phyloP scores from a whole-genome alignment of 1,140 invertebrate genomes.

The Tetragonula clypearis region DNA sequence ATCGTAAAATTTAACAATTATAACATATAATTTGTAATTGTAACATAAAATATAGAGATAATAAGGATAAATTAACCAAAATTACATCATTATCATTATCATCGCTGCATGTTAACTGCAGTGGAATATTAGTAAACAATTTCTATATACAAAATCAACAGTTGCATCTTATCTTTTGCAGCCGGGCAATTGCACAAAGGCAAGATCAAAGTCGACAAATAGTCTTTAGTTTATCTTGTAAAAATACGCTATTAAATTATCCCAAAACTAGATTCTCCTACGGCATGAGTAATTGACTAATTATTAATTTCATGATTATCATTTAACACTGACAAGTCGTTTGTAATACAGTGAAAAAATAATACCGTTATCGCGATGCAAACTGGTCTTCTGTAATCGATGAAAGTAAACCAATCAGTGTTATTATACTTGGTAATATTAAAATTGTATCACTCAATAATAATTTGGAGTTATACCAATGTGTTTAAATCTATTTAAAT shows the following conservation, averaged over 20 bases:
- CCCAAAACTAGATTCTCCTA: not conserved
- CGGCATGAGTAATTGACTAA: not conserved
- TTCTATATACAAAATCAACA: not conserved
- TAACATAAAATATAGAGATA: not conserved
- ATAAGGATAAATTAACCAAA: not conserved
- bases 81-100: not conserved
- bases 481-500: not conserved
- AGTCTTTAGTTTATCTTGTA: not conserved
- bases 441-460: not conserved
- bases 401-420: not conserved
- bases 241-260: not conserved
- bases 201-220: too few species aligned
- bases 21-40: too few species aligned
- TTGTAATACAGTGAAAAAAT: slow-evolving; percentile 31
- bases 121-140: not conserved
- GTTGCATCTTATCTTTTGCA: not conserved
- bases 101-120: not conserved
- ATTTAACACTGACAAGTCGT: not conserved
- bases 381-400: slow-evolving; percentile 32
- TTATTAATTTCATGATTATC: slow-evolving; percentile 27
- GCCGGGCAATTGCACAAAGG: not conserved
- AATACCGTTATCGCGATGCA: slow-evolving; percentile 18
- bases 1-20: not conserved
- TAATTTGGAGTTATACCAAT: too few species aligned
- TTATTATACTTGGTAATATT: not conserved